These are phyloP conservation scores for Athalia circularis DNA, from an alignment of 2,888 invertebrate species.

Conservation along the genomic window DNA sequence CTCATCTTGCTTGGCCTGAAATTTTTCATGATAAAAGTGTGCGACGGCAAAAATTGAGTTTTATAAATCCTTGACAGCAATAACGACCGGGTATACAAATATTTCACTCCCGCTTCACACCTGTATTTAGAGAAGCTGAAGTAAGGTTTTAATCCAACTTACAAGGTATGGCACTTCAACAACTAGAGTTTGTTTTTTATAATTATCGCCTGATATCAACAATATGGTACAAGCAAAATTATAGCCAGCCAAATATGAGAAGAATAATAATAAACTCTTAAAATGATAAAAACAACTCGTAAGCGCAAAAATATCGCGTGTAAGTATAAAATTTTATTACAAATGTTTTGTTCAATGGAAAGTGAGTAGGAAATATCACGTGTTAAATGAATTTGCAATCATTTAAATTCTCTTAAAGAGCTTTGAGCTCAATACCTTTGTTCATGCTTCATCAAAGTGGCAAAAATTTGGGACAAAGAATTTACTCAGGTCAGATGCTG, in stretches of 20 bases:
- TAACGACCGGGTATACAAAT: not conserved
- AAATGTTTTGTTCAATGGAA: no score
- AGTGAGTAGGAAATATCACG: no score
- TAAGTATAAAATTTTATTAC: no score
- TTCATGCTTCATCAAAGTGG: constrained; percentile 47
- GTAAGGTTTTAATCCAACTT: not conserved
- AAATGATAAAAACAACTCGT: no score
- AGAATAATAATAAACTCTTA: no score
- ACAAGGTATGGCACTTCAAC: not conserved
- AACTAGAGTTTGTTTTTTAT: not conserved
- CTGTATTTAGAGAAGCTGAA: not conserved
- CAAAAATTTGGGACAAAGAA: constrained; percentile 62
- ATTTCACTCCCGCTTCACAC: not conserved
- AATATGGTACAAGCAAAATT: no score
- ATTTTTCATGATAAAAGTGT: no score
- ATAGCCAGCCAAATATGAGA: no score
- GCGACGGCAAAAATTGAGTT: no score
- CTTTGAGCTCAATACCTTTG: not conserved
- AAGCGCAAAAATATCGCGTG: no score
- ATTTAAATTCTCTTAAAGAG: no score
- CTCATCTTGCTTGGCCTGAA: constrained; percentile 76
- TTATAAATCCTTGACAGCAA: not conserved
- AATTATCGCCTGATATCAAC: no score
- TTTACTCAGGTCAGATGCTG: constrained; percentile 64
- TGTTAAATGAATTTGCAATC: not conserved